Evolutionary conservation across 1,140 invertebrate genomes (phyloP).

Genomic region (Dreissena rostriformis): DNA sequence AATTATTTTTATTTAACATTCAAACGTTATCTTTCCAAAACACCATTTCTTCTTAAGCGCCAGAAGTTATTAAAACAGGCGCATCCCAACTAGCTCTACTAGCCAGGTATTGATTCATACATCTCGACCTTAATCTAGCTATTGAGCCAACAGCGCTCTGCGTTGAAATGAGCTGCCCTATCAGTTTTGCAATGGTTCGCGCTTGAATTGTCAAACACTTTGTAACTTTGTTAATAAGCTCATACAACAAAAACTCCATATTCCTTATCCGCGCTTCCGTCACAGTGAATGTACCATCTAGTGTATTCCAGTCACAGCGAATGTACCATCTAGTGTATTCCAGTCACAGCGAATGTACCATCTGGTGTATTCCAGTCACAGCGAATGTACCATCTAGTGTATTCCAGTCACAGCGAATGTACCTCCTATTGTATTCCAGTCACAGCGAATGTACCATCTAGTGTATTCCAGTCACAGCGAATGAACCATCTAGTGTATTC

Average conservation of each 20-base stretch:
- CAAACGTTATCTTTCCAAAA: slow-evolving; percentile 4
- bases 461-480: no score
- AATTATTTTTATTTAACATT: not conserved
- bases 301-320: not conserved
- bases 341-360: no score
- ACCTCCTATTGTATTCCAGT: no score
- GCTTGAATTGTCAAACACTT: not conserved
- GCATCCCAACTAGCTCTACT: slow-evolving; percentile 1
- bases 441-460: no score
- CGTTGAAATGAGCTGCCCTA: not conserved
- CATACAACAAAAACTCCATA: not conserved
- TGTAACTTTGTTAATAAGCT: not conserved
- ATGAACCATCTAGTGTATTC: no score
- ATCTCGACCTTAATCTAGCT: no score
- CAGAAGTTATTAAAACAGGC: not conserved
- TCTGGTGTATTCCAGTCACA: no score
- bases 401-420: no score
- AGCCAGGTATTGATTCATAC: not conserved
- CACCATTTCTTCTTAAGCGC: slow-evolving; percentile 2
- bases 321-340: no score
- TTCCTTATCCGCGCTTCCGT: not conserved
- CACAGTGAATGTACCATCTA: not conserved
- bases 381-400: no score
- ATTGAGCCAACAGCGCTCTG: not conserved
- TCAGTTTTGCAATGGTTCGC: no score